A percentile compares a stretch with the other conserved stretches of the same genome.
Conservation (phyloP, 2,888 invertebrate species). For the Hirtodrosophila cameraria region DNA sequence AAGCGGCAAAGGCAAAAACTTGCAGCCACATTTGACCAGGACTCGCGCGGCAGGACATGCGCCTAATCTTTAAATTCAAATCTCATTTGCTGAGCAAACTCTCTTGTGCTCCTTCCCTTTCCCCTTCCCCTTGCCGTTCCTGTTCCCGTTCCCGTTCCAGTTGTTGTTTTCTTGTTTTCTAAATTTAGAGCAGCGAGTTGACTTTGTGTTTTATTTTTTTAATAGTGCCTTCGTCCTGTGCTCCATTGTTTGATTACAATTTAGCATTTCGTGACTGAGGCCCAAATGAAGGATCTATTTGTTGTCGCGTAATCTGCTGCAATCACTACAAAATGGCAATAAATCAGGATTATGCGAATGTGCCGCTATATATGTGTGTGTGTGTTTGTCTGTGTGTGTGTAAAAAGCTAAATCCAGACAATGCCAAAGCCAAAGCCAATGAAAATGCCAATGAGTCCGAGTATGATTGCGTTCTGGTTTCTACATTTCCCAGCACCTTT, state of each 20-base stretch:
- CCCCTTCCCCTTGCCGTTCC: neutral
- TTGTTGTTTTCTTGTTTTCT: conserved; percentile 54
- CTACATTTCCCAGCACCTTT: conserved; percentile 56
- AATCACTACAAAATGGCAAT: conserved; percentile 83
- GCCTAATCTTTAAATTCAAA: conserved; percentile 82
- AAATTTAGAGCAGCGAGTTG: conserved; percentile 73
- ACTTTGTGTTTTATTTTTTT: conserved; percentile 38
- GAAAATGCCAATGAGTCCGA: conserved; percentile 43
- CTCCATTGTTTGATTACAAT: conserved; percentile 81
- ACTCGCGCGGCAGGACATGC: conserved; percentile 67
- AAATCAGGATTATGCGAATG: conserved; percentile 83
- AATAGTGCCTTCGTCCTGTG: conserved; percentile 6
- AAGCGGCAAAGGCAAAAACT: conserved; percentile 60
- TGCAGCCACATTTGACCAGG: conserved; percentile 74
- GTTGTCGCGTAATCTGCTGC: conserved; percentile 82
- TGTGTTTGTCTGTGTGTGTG: conserved; percentile 22
- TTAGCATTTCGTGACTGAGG: conserved; percentile 81
- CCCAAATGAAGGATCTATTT: conserved; percentile 81
- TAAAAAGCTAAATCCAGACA: neutral
- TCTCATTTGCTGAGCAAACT: conserved; percentile 70
- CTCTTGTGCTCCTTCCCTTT: conserved; percentile 18
- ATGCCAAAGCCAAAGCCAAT: conserved; percentile 18
- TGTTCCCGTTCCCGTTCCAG: neutral
- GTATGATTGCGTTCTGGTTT: conserved; percentile 21
- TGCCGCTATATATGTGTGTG: conserved; percentile 80